Conservation (phyloP, 2,113 vertebrate species). For the Canis aureus region DNA sequence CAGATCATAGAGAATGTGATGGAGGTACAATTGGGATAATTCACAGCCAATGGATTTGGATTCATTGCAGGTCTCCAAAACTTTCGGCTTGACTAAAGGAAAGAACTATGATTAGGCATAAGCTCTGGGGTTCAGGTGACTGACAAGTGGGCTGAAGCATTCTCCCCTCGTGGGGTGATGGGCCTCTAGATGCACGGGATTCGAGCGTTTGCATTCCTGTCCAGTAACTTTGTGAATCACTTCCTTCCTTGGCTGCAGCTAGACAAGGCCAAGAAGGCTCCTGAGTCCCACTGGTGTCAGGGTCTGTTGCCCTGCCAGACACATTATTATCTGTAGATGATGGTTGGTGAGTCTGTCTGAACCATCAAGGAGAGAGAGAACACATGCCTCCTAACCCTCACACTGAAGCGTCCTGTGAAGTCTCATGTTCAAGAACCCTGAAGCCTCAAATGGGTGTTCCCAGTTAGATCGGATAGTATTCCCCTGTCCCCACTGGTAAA, state of each 20-base stretch:
- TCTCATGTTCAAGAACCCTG: conserved; percentile 3
- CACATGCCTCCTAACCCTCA: not conserved
- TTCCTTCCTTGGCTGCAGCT: conserved; percentile 10
- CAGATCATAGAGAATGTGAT: not conserved
- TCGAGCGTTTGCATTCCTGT: not conserved
- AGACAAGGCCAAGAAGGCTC: not conserved
- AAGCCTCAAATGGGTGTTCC: not conserved
- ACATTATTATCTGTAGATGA: not conserved
- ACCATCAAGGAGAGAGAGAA: not conserved
- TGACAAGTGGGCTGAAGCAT: not conserved
- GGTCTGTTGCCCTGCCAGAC: not conserved
- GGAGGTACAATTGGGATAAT: not conserved
- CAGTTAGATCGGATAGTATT: conserved; percentile 18
- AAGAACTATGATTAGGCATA: not conserved
- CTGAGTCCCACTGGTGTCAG: not conserved
- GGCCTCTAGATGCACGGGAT: not conserved
- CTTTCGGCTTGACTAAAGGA: not conserved
- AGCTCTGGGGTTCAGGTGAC: not conserved
- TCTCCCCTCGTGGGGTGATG: not conserved
- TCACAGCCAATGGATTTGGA: not conserved
- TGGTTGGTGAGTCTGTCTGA: not conserved
- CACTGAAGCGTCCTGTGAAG: not conserved
- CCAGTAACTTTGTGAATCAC: not conserved
- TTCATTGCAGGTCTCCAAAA: not conserved
- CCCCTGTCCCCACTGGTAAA: not conserved